Percentiles rank a stretch among this genome's conserved stretches.
These are phyloP conservation scores for Vulpes lagopus DNA, from an alignment of 2,113 vertebrate genomes.

Conservation along the genomic window DNA sequence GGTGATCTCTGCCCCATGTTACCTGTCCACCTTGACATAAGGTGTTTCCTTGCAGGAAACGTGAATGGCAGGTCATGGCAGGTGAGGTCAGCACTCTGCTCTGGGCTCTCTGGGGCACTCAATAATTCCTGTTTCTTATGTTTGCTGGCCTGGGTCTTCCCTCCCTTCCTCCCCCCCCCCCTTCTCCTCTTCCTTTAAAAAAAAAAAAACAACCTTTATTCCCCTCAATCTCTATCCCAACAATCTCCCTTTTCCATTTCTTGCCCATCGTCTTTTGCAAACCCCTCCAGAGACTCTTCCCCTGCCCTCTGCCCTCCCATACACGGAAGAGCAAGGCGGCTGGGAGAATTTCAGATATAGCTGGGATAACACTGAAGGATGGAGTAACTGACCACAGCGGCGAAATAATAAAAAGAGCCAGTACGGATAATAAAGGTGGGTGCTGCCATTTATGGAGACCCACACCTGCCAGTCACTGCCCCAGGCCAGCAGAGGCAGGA, in stretches of 20 bases:
- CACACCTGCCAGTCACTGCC: background rate
- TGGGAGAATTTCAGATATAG: accelerated
- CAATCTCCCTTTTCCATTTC: background rate
- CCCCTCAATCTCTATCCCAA: background rate
- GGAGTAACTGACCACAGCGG: background rate
- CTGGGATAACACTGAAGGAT: too few relatives aligned
- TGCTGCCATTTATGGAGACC: background rate
- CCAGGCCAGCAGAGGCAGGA: background rate
- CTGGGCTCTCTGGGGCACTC: background rate
- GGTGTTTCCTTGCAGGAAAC: background rate
- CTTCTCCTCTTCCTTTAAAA: background rate
- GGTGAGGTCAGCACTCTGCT: accelerated
- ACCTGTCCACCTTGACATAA: background rate
- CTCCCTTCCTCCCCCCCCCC: accelerated
- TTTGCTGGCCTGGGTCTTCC: background rate
- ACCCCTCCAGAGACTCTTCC: background rate
- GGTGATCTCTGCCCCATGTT: background rate
- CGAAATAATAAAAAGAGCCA: background rate
- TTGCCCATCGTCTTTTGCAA: background rate
- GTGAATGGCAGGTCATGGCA: accelerated
- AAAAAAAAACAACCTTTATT: background rate
- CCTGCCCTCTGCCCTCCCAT: background rate
- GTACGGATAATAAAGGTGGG: background rate
- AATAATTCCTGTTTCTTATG: background rate
- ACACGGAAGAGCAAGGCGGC: background rate